These are phyloP conservation scores for Drosophila tristis DNA, from an alignment of 1,140 invertebrate species.

Conservation along the genomic window DNA sequence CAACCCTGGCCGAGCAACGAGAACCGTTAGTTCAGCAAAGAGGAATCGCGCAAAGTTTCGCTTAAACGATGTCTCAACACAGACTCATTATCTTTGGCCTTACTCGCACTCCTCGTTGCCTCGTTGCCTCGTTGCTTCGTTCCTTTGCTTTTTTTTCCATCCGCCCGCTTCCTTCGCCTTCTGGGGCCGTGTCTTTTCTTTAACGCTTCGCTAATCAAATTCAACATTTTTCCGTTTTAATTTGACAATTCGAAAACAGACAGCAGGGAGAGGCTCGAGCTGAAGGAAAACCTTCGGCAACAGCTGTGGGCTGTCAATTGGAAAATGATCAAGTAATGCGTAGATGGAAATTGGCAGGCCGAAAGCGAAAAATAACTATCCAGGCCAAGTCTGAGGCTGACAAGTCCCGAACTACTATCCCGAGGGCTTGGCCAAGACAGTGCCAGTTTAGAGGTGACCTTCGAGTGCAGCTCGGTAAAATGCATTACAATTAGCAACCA, in stretches of 20 bases:
- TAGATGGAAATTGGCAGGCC: constrained; percentile 61
- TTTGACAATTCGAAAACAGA: constrained; percentile 79
- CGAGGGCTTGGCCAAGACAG: background rate
- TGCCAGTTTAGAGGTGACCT: constrained; percentile 36
- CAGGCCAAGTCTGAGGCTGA: constrained; percentile 9
- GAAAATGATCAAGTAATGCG: constrained; percentile 75
- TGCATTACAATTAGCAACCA: constrained; percentile 76
- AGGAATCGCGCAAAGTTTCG: constrained; percentile 54
- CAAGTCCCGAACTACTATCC: constrained; percentile 6
- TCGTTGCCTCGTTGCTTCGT: constrained; percentile 2
- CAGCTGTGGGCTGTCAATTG: constrained; percentile 77
- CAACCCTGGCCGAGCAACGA: constrained; percentile 1
- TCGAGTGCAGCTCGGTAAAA: constrained; percentile 40
- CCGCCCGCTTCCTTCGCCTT: constrained; percentile 19
- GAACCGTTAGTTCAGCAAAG: constrained; percentile 44
- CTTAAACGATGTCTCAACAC: constrained; percentile 64
- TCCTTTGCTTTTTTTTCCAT: background rate
- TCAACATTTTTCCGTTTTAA: constrained; percentile 82
- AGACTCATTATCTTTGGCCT: constrained; percentile 73
- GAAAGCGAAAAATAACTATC: background rate
- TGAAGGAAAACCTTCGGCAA: constrained; percentile 31
- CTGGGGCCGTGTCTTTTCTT: constrained; percentile 60
- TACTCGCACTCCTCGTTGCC: constrained; percentile 9
- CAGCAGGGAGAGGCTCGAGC: constrained; percentile 3
- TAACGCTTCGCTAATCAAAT: constrained; percentile 81